phyloP scores from a whole-genome alignment of 2,113 vertebrate species.

The Potamarius usumacintae region DNA sequence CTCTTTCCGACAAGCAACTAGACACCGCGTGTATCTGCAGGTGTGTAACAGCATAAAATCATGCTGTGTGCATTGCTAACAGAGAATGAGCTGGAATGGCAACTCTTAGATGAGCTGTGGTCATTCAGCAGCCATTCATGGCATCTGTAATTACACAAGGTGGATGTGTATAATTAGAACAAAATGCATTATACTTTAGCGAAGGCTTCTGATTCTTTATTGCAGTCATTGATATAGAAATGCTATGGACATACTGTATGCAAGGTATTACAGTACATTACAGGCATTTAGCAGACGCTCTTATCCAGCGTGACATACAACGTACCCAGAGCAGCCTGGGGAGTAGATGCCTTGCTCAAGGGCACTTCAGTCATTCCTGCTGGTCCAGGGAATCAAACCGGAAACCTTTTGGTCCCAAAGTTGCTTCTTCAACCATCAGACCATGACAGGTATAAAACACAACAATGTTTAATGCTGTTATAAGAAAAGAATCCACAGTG shows the following conservation, averaged over 20 bases:
- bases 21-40: background rate
- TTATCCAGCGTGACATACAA: no score
- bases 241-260: constrained; percentile 9
- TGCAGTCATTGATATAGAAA: constrained; percentile 35
- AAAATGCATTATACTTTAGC: background rate
- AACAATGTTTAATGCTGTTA: no score
- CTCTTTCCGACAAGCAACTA: background rate
- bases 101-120: background rate
- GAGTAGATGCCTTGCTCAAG: no score
- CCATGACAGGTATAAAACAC: no score
- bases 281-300: no score
- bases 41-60: background rate
- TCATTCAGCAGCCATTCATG: background rate
- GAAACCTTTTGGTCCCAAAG: no score
- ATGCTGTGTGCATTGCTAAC: background rate
- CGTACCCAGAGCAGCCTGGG: no score
- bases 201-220: constrained; percentile 21
- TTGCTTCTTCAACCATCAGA: no score
- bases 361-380: no score
- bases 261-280: background rate
- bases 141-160: constrained; percentile 11
- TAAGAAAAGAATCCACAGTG: background rate
- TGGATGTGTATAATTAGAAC: constrained; percentile 20
- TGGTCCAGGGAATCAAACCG: no score
- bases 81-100: background rate